phyloP scores from a whole-genome alignment of 2,113 vertebrate genomes.

The Barnardius zonarius region DNA sequence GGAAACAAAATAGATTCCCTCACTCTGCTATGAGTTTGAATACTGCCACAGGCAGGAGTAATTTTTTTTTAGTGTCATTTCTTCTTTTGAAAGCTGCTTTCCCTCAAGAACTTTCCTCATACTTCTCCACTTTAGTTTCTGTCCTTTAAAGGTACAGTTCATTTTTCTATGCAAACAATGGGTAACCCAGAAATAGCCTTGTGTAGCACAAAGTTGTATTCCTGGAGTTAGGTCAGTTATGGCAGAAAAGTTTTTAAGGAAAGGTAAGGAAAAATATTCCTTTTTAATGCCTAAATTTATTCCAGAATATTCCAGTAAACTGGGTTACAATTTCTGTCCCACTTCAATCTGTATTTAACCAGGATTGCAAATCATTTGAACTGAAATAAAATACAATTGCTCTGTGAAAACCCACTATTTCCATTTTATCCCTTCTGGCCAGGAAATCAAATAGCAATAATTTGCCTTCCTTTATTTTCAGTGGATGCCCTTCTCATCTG shows the following conservation, averaged over 20 bases:
- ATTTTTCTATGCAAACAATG: background rate
- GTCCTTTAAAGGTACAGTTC: background rate
- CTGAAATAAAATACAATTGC: background rate
- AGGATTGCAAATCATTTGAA: background rate
- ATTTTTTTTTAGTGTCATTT: background rate
- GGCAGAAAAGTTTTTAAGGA: background rate
- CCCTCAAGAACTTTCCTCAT: background rate
- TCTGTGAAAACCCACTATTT: background rate
- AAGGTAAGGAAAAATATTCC: background rate
- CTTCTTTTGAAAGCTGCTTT: background rate
- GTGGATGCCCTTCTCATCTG: background rate
- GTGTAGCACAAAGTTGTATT: background rate
- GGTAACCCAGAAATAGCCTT: background rate
- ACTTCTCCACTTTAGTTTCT: background rate
- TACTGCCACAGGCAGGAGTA: background rate
- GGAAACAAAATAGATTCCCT: background rate
- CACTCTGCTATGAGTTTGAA: background rate
- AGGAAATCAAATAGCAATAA: background rate
- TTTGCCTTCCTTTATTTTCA: background rate
- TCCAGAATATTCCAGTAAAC: background rate
- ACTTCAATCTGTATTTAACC: background rate
- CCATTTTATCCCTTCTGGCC: background rate
- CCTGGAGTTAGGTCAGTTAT: background rate
- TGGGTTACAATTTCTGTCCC: accelerated
- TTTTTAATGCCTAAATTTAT: background rate